These are phyloP conservation scores for Nezara viridula DNA, from an alignment of 2,888 invertebrate species.

Conservation along the genomic window DNA sequence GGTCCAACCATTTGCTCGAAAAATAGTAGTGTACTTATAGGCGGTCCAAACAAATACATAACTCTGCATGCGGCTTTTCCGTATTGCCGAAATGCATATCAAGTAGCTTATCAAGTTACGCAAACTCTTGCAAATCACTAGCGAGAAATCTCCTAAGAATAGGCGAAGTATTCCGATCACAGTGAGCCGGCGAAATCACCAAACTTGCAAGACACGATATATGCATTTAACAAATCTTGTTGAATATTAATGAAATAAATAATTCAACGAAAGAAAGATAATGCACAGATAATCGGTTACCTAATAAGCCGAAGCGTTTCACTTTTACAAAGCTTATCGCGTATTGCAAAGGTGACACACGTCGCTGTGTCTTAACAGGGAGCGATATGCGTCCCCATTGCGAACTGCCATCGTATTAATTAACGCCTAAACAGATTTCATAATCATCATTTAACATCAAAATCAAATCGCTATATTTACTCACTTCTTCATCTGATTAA, in stretches of 20 bases:
- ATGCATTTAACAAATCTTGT: neutral
- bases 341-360: neutral
- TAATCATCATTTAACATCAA: neutral
- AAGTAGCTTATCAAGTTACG: too few species aligned
- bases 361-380: neutral
- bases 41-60: too few species aligned
- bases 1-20: too few species aligned
- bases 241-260: slow-evolving; percentile 26
- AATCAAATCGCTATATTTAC: neutral
- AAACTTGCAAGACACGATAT: neutral
- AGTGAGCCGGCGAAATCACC: neutral
- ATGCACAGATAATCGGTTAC: neutral
- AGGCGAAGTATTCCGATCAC: neutral
- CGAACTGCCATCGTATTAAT: neutral
- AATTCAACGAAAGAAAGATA: neutral
- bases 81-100: too few species aligned
- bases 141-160: too few species aligned
- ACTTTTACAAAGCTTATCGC: neutral
- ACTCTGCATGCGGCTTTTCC: too few species aligned
- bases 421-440: neutral
- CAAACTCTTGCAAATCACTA: neutral
- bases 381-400: neutral
- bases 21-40: too few species aligned
- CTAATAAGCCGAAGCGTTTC: neutral
- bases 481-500: neutral